Conservation (phyloP, 2,113 vertebrate species). For the Antigone vipio region DNA sequence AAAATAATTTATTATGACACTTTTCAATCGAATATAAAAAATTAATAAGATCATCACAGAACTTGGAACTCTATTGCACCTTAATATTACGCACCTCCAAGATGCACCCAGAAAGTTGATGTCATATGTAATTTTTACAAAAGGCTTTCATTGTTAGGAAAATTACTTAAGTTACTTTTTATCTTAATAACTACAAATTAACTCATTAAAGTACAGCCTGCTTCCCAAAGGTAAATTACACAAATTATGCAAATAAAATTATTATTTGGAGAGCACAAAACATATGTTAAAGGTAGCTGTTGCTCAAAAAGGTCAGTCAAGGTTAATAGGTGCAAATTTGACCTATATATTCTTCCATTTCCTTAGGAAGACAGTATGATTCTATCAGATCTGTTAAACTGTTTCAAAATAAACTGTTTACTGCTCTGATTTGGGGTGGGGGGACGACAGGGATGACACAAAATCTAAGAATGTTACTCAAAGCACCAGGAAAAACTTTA, state of each 20-base stretch:
- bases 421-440: neutral
- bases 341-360: neutral
- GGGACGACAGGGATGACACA: neutral
- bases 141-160: neutral
- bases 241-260: constrained; percentile 18
- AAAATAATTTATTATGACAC: neutral
- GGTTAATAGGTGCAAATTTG: neutral
- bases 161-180: constrained; percentile 7
- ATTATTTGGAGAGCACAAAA: neutral
- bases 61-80: neutral
- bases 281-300: neutral
- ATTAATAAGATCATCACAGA: rapidly evolving
- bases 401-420: neutral
- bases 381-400: neutral
- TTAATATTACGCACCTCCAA: neutral
- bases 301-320: neutral
- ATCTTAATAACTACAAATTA: constrained; percentile 36
- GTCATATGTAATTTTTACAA: neutral
- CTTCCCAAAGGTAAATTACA: neutral
- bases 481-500: neutral
- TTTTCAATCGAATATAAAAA: neutral
- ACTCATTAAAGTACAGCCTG: neutral
- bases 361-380: neutral
- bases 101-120: neutral
- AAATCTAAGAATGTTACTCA: neutral